Evolutionary conservation across 2,797 vertebrate species (phyloP), one percentile per base, ranked within the genome.

Genomic region (Cuculus canorus): DNA sequence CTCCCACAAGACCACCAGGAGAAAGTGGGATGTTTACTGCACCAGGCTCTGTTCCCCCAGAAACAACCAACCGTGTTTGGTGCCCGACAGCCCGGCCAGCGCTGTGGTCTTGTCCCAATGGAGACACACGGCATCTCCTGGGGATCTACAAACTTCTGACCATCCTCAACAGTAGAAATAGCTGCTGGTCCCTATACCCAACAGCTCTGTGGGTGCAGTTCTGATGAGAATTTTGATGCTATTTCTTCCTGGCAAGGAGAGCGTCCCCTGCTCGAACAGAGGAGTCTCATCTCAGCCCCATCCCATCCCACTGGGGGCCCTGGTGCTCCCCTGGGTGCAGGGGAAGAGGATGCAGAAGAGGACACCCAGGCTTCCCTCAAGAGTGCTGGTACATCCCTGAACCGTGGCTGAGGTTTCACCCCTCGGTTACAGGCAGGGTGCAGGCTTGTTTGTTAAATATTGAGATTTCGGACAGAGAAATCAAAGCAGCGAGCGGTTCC

Each of bases 331-430:
- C 9, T 2, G 21, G 45, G 8, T 7, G 5, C 2, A 54, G 39
- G 45, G 45, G 11, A 28, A 17, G 50, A 33, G 23, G 18, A 47
- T 8, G 7, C 33, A 15, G 13, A 32, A 21, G 48, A 37, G 19
- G 16, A 47, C 9, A 9, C 39, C 5, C 0, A 0, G 11, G 12
- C 24, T 52, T 75, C 35, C 52, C 63, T 23, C 0, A 1, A 81
- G 19, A 63, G 13, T 5, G 2, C 37, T 39, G 52, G 28, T 30
- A 28, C 52, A 28, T 82, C 23, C 22, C 6, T 0, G 7, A 25
- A 63, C 11, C 2, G 11, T 56, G 28, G 13, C 54, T 91, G 92
- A 86, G 43, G 47, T 59, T 86, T 56, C 56, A 10, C 50, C 81
- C 63, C 54, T 83, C 27, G 18, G 23, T 9, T 5, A 54, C 54